phyloP scores from a whole-genome alignment of 2,113 vertebrate genomes.

The Arothron firmamentum region DNA sequence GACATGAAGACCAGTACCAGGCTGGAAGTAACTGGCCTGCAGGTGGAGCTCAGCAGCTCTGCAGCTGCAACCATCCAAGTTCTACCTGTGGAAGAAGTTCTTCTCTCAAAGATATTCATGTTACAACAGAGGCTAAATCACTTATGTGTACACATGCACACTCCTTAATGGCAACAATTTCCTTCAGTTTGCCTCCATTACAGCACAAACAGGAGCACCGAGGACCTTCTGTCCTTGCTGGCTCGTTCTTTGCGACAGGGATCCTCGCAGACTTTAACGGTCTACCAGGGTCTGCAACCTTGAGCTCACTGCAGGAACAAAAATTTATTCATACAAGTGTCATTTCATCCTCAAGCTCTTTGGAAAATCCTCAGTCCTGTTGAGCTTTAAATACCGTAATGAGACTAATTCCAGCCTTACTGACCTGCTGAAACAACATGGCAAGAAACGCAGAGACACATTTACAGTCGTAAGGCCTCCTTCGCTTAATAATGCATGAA shows the following conservation, averaged over 20 bases:
- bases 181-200: constrained; percentile 37
- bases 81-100: too few relatives aligned
- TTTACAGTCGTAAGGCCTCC: too few relatives aligned
- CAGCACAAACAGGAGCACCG: constrained; percentile 23
- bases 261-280: constrained; percentile 7
- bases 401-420: constrained; percentile 29
- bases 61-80: too few relatives aligned
- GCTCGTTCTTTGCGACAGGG: constrained; percentile 3
- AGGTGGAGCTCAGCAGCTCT: too few relatives aligned
- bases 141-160: too few relatives aligned
- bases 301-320: constrained; percentile 12
- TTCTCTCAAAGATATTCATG: too few relatives aligned
- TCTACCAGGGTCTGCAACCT: constrained; percentile 18
- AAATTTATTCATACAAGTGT: constrained; percentile 36
- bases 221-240: constrained; percentile 14
- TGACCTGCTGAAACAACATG: constrained; percentile 39
- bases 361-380: constrained; percentile 14
- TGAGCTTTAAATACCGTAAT: constrained; percentile 29
- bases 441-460: constrained; percentile 12
- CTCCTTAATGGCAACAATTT: background rate
- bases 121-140: too few relatives aligned
- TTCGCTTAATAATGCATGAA: too few relatives aligned
- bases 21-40: too few relatives aligned
- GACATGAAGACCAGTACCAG: too few relatives aligned
- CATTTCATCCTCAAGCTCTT: constrained; percentile 29